Evolutionary conservation across 2,797 vertebrate genomes (phyloP).

Genomic region (Poeciliopsis infans): DNA sequence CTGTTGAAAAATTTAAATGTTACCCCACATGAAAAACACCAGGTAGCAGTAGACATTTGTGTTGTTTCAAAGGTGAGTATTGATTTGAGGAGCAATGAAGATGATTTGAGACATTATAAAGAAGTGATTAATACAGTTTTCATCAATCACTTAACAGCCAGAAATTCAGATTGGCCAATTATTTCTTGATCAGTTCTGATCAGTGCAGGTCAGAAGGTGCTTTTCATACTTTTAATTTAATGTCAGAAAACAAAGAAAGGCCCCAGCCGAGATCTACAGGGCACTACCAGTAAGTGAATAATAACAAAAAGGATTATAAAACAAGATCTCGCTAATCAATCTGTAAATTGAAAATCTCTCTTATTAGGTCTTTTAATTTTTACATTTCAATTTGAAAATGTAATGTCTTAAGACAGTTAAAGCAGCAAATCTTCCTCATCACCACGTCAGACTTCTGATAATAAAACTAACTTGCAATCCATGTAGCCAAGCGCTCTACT

Average conservation of each 20-base stretch:
- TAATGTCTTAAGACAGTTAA: neutral
- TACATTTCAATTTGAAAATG: neutral
- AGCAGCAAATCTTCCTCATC: neutral
- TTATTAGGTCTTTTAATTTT: neutral
- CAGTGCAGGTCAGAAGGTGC: neutral
- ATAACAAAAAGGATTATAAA: rapidly evolving
- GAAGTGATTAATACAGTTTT: slow-evolving; percentile 6
- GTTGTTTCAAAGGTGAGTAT: slow-evolving; percentile 1
- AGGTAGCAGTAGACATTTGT: neutral
- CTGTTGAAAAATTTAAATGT: slow-evolving; percentile 49
- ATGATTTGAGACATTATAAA: slow-evolving; percentile 7
- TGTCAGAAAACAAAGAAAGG: neutral
- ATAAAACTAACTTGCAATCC: slow-evolving; percentile 17
- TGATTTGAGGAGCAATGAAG: slow-evolving; percentile 10
- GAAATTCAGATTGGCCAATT: neutral
- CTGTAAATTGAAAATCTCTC: rapidly evolving
- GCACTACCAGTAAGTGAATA: neutral
- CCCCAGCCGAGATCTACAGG: neutral
- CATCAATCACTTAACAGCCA: neutral
- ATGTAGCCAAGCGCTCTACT: slow-evolving; percentile 4
- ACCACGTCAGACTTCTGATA: slow-evolving; percentile 5
- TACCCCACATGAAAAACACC: slow-evolving; percentile 41
- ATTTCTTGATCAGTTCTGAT: neutral
- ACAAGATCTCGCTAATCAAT: neutral
- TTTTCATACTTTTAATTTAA: neutral